Base-by-base conservation (phyloP, 2,888 invertebrate genomes). In the Cheilosia impressa region DNA sequence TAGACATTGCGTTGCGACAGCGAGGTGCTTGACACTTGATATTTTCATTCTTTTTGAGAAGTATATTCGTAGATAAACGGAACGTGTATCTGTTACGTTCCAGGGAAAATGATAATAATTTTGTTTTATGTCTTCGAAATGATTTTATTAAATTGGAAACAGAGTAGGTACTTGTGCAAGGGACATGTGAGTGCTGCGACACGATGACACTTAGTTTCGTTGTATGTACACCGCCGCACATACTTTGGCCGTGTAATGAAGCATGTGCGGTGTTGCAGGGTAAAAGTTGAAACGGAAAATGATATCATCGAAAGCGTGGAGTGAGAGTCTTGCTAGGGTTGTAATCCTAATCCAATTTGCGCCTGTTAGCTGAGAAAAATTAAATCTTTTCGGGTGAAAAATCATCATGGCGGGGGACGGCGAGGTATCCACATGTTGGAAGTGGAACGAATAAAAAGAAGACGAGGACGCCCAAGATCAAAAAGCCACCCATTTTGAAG, bases 21-120 rank as follows among this genome's bases (percentile, higher is more conserved):
- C 55, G 73, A 79, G 83, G 79, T 84, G 73, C 79, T 79, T 79
- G 83, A 84, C 83, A 84, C 66, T 84, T 79, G 83, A 84, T 84
- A 84, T 84, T 84, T 84, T 75, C 55, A 78, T 79, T 68, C 50
- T 63, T 71, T 58, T 63, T 52, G 72, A 77, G 53, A 57, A 75
- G 38, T 62, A 41, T 72, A 66, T 60, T 52, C 52, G 24, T 52
- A 52, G 22, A 27, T 53, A 52, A 27, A 5, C n/a, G 24, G 5
- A 24, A n/a, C 58, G 24, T 45, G 79, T 57, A 53, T 68, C 63
- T 68, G 53, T 69, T 79, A 79, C 83, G 58, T 84, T 65, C 68
- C 22, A 19, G 22, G 24, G 69, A 73, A 75, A 79, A 63, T 62
- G 79, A 58, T 79, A 84, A 84, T 79, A 84, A 84, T 79, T 84